Evolutionary conservation across 2,113 vertebrate species (phyloP).

Genomic region (Morone chrysops): DNA sequence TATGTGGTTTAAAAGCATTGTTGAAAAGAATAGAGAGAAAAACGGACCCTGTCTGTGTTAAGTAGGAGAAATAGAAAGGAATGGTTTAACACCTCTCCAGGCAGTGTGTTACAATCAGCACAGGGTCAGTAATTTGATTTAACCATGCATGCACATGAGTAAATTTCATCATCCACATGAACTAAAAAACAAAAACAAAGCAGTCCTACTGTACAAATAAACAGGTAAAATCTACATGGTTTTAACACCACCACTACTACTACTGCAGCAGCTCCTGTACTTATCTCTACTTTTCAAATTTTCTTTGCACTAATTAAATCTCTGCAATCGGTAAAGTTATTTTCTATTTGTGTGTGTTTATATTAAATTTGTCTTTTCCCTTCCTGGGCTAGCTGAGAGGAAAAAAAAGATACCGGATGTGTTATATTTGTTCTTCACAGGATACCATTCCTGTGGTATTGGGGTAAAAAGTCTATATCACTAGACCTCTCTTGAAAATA

Average conservation of each 20-base stretch:
- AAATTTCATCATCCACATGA: background rate
- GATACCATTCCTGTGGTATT: constrained; percentile 39
- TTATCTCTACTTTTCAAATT: constrained; percentile 2
- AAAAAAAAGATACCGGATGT: constrained; percentile 2
- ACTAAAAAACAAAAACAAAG: constrained; percentile 10
- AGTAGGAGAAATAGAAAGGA: background rate
- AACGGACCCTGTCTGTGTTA: background rate
- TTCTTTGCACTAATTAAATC: constrained; percentile 46
- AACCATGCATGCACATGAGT: constrained; percentile 10
- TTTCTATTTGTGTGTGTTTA: constrained; percentile 31
- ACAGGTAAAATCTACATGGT: constrained; percentile 9
- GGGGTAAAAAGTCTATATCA: constrained; percentile 49
- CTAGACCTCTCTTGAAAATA: constrained; percentile 53
- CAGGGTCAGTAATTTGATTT: constrained; percentile 39
- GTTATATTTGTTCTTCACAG: constrained; percentile 39
- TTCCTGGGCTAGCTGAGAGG: background rate
- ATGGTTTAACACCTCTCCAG: background rate
- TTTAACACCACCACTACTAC: background rate
- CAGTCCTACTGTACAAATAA: constrained; percentile 16
- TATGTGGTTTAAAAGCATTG: background rate
- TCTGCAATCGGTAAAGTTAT: constrained; percentile 16
- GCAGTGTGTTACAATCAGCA: constrained; percentile 5
- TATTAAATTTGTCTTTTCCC: constrained; percentile 13
- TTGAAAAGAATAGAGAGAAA: background rate
- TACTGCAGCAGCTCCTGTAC: constrained; percentile 1